phyloP scores from a whole-genome alignment of 2,797 vertebrate genomes.

The Lophotriccus pileatus region DNA sequence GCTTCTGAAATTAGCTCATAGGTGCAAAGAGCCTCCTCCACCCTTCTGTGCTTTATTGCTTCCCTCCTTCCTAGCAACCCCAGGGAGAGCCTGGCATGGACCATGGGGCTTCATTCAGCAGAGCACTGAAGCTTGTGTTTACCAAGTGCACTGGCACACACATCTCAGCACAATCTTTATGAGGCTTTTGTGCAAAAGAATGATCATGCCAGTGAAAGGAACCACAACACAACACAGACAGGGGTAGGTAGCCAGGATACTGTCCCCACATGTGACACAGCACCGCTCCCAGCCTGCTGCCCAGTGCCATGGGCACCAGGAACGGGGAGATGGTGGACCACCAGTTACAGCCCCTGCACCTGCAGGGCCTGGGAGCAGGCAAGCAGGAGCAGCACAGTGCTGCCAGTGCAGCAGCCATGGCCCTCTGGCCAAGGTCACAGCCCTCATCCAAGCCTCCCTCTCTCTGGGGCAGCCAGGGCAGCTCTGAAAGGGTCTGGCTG shows the following conservation, averaged over 20 bases:
- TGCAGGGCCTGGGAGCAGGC: neutral
- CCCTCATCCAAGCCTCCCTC: neutral
- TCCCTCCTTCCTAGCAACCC: neutral
- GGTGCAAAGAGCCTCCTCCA: conserved; percentile 36
- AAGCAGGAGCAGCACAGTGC: neutral
- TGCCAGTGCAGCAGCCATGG: neutral
- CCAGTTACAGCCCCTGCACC: neutral
- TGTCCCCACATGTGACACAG: neutral
- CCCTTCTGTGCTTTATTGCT: conserved; percentile 18
- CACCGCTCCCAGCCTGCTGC: neutral
- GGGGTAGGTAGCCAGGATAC: neutral
- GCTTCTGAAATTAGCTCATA: neutral
- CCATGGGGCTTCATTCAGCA: neutral
- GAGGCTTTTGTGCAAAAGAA: neutral
- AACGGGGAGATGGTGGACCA: neutral
- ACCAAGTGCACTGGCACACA: neutral
- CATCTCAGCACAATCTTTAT: neutral
- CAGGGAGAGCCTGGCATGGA: neutral
- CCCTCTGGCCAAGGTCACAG: neutral
- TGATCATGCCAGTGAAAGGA: neutral
- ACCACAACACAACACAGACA: neutral
- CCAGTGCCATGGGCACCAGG: neutral
- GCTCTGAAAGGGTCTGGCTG: neutral
- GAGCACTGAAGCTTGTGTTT: neutral
- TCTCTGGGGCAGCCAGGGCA: neutral